Evolutionary conservation across 2,797 vertebrate genomes (phyloP).

Genomic region (Falco columbarius): DNA sequence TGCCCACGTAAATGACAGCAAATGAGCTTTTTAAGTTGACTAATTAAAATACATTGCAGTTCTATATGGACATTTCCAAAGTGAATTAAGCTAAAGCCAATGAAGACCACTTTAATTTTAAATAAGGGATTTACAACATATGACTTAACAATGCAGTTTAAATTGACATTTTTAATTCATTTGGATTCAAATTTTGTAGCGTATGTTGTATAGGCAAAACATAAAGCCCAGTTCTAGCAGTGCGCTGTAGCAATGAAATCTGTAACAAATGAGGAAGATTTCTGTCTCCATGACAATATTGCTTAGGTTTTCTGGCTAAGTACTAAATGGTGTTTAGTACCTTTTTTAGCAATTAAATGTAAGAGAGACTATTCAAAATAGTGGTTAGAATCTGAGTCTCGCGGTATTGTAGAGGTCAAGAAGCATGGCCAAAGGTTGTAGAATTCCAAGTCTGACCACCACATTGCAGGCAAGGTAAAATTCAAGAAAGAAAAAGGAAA

Average conservation of each 20-base stretch:
- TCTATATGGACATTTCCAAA: background rate
- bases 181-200: background rate
- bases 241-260: background rate
- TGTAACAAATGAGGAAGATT: slow-evolving; percentile 12
- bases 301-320: slow-evolving; percentile 21
- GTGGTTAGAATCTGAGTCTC: background rate
- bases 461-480: background rate
- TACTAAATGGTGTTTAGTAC: background rate
- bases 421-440: background rate
- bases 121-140: background rate
- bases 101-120: background rate
- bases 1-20: background rate
- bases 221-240: background rate
- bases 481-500: background rate
- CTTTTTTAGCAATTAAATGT: background rate
- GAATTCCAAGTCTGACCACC: background rate
- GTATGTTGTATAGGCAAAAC: background rate
- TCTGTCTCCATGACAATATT: slow-evolving; percentile 45
- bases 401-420: background rate
- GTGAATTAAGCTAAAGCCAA: background rate
- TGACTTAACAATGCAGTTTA: background rate
- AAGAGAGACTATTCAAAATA: background rate
- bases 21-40: background rate
- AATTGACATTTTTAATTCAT: background rate
- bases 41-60: background rate